phyloP scores from a whole-genome alignment of 2,797 vertebrate genomes.

The Rhabdophis nuchalis region DNA sequence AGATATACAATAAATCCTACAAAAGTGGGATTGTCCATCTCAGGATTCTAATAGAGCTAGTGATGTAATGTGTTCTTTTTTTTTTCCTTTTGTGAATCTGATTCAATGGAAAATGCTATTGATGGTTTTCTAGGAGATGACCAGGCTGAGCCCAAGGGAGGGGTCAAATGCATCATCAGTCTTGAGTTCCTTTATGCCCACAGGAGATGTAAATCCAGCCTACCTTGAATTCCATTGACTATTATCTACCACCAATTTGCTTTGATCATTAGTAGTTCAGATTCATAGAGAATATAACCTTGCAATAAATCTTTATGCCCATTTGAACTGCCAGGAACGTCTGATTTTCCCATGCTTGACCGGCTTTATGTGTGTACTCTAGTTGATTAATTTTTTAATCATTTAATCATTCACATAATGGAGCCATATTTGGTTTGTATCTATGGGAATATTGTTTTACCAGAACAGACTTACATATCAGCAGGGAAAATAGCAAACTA shows the following conservation, averaged over 20 bases:
- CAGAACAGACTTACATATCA: not conserved
- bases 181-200: no score
- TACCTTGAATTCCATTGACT: no score
- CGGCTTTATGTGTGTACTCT: not conserved
- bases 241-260: no score
- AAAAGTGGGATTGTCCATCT: not conserved
- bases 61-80: not conserved
- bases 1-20: no score
- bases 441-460: not conserved
- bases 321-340: no score
- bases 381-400: not conserved
- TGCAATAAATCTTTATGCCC: no score
- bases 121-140: not conserved
- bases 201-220: no score
- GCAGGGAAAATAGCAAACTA: not conserved
- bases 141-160: no score
- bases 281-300: no score
- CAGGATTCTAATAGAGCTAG: not conserved
- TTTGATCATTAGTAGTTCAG: no score
- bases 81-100: not conserved
- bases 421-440: not conserved
- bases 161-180: no score
- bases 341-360: no score
- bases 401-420: not conserved
- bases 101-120: not conserved